Conservation (phyloP, 2,888 invertebrate genomes). For the Dasypogon diadema region DNA sequence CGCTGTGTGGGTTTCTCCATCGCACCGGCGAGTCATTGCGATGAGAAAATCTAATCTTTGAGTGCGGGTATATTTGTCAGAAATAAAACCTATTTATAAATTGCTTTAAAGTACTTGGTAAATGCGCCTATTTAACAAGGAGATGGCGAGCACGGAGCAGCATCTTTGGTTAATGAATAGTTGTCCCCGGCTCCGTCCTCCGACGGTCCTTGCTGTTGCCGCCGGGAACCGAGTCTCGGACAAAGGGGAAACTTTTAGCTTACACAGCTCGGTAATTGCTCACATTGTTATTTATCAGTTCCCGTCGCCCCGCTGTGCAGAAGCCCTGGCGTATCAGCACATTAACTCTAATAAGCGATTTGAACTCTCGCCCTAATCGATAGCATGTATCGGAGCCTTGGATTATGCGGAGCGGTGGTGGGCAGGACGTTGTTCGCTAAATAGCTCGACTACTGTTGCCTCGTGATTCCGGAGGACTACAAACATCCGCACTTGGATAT, state of each 20-base stretch:
- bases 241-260: slow-evolving; percentile 19
- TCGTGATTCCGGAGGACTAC: slow-evolving; percentile 38
- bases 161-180: slow-evolving; percentile 10
- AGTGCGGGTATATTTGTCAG: slow-evolving; percentile 48
- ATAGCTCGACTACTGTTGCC: slow-evolving; percentile 15
- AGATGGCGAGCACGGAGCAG: slow-evolving; percentile 30
- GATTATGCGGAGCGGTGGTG: background rate
- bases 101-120: slow-evolving; percentile 49
- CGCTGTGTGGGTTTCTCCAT: slow-evolving; percentile 13
- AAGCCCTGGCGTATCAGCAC: slow-evolving; percentile 19
- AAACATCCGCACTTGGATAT: slow-evolving; percentile 32
- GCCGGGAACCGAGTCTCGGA: background rate
- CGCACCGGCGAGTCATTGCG: slow-evolving; percentile 27
- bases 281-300: slow-evolving; percentile 37
- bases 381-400: slow-evolving; percentile 41
- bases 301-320: background rate
- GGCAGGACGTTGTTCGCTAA: background rate
- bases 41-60: slow-evolving; percentile 41
- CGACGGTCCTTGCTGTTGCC: background rate
- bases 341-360: slow-evolving; percentile 50
- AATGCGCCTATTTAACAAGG: slow-evolving; percentile 21
- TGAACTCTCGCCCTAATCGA: slow-evolving; percentile 51
- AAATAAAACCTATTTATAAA: slow-evolving; percentile 51
- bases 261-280: slow-evolving; percentile 37
- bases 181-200: background rate